Percentiles rank a stretch among this genome's conserved stretches.
These are phyloP conservation scores for Bellardia bayeri DNA, from an alignment of 2,888 invertebrate genomes.

Conservation along the genomic window DNA sequence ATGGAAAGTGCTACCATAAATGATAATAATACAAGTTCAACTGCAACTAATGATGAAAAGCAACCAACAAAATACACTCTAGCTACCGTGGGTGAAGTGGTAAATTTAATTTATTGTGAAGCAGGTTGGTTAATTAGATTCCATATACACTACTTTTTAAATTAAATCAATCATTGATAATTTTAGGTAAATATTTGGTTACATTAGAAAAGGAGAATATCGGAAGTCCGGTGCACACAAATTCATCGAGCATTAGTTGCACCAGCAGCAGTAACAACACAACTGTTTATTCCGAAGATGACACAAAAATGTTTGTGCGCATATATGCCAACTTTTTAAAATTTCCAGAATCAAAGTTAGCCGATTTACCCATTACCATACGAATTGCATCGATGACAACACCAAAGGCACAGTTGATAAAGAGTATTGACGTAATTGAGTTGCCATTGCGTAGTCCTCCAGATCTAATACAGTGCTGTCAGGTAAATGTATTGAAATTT, in stretches of 20 bases:
- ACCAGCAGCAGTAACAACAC: slow-evolving; percentile 81
- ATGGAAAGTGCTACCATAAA: slow-evolving; percentile 4
- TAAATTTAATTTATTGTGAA: slow-evolving; percentile 88
- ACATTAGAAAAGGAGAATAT: slow-evolving; percentile 82
- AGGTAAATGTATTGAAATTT: slow-evolving; percentile 80
- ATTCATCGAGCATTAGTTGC: slow-evolving; percentile 80
- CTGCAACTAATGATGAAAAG: slow-evolving; percentile 68
- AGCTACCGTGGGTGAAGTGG: slow-evolving; percentile 90
- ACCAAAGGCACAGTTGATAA: slow-evolving; percentile 87
- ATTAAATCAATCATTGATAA: neutral
- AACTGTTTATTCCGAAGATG: slow-evolving; percentile 82
- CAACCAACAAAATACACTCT: slow-evolving; percentile 85
- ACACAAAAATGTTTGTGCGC: slow-evolving; percentile 85
- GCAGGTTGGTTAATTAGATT: slow-evolving; percentile 84
- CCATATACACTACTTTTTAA: neutral
- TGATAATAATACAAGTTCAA: slow-evolving; percentile 11
- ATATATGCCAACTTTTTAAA: slow-evolving; percentile 90
- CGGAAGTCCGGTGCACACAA: slow-evolving; percentile 81
- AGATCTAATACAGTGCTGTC: slow-evolving; percentile 87
- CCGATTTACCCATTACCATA: slow-evolving; percentile 85
- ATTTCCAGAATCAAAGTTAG: slow-evolving; percentile 81
- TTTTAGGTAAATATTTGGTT: slow-evolving; percentile 80
- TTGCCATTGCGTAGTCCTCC: slow-evolving; percentile 87
- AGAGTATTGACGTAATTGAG: slow-evolving; percentile 90
- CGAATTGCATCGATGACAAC: slow-evolving; percentile 91